A percentile compares a stretch with the other conserved stretches of the same genome.
Conservation (phyloP, 2,888 invertebrate genomes). For the Phytoseiulus persimilis region DNA sequence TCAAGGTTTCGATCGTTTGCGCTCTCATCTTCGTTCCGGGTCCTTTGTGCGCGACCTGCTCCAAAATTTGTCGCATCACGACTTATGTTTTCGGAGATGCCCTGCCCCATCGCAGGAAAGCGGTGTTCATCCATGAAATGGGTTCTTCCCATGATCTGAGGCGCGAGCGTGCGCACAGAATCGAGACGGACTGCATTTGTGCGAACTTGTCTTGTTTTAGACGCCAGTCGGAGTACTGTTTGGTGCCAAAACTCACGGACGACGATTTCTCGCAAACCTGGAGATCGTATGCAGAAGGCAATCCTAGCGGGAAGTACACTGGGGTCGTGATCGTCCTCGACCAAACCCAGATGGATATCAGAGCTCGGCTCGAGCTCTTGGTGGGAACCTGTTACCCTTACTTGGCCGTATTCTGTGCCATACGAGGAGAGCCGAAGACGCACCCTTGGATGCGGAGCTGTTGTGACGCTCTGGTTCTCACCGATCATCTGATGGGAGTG, state of each 20-base stretch:
- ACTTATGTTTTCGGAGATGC: not conserved
- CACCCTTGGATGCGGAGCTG: not conserved
- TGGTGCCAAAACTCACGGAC: not conserved
- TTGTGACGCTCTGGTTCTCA: not conserved
- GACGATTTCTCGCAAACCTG: not conserved
- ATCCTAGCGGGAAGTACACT: not conserved
- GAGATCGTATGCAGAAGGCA: not conserved
- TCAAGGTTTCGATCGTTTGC: no score
- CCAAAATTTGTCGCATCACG: not conserved
- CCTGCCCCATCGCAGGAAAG: not conserved
- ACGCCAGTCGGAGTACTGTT: slow-evolving; percentile 21
- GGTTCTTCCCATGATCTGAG: not conserved
- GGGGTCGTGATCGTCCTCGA: not conserved
- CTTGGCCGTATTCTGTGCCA: not conserved
- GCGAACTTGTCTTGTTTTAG: not conserved
- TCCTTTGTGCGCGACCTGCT: not conserved
- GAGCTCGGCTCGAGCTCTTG: not conserved
- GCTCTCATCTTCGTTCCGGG: not conserved
- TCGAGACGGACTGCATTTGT: not conserved
- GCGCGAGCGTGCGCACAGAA: not conserved
- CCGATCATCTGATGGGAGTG: not conserved
- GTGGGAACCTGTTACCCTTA: slow-evolving; percentile 6
- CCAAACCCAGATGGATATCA: not conserved
- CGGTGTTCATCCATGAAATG: not conserved
- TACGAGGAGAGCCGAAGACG: not conserved